These are phyloP conservation scores for Tolypeutes matacus DNA, from an alignment of 2,797 vertebrate species.

Conservation along the genomic window DNA sequence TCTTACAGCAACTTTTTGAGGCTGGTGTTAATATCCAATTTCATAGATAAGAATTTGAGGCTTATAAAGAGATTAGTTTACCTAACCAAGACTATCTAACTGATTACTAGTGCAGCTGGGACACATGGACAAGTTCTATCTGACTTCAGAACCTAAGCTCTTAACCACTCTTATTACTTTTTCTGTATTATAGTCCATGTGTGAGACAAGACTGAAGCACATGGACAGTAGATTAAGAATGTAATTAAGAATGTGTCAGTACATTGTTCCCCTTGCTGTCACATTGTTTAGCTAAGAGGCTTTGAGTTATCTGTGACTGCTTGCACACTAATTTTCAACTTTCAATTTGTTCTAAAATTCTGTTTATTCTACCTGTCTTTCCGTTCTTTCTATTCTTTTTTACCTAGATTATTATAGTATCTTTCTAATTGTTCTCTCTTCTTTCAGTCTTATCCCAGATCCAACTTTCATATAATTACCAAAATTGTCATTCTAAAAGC, in stretches of 20 bases:
- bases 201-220: background rate
- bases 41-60: slow-evolving; percentile 48
- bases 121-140: background rate
- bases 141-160: slow-evolving; percentile 1
- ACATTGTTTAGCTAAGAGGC: background rate
- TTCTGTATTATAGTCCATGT: background rate
- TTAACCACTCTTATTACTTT: background rate
- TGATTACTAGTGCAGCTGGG: slow-evolving; percentile 16
- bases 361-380: background rate
- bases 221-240: background rate
- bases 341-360: slow-evolving; percentile 13
- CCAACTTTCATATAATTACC: background rate
- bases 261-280: background rate
- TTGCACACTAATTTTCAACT: slow-evolving; percentile 1
- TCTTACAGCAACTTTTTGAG: slow-evolving; percentile 44
- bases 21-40: slow-evolving; percentile 33
- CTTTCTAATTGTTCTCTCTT: slow-evolving; percentile 23
- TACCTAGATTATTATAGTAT: slow-evolving; percentile 1
- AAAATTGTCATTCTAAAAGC: background rate
- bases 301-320: background rate
- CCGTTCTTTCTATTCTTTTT: slow-evolving; percentile 35
- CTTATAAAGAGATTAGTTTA: slow-evolving; percentile 32
- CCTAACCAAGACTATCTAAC: background rate
- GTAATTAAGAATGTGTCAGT: background rate
- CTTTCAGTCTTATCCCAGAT: background rate